Base-by-base conservation (phyloP, 2,888 invertebrate species). In the Tillus elongatus region DNA sequence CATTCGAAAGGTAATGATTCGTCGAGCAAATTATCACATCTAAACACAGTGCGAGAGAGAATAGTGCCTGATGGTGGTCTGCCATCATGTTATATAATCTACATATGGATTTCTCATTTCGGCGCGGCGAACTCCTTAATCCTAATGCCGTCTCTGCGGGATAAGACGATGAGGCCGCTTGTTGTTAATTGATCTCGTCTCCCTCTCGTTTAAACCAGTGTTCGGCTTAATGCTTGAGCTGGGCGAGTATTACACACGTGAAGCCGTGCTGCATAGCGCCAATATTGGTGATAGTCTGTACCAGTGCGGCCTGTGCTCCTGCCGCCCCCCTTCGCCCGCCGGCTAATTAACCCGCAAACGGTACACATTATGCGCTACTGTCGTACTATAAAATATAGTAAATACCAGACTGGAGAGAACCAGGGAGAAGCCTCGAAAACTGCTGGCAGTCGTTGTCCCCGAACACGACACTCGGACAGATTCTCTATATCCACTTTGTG, bases 201-300 rank as follows among this genome's bases (percentile, higher is more conserved):
- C 48, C 51, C 46, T 40, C 42, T 45, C 43, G 50, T 51, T 54
- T 52, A 49, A 51, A 54, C 49, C 54, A 47, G 47, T 50, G 52
- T 19, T 19, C 24, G 24, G 24, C 24, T n/a, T 6, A 19, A 19
- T 19, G 6, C 24, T 19, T n/a, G 6, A 19, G 24, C 24, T 44
- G 41, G 43, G 41, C 43, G 44, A 52, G 48, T 44, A 50, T 50
- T 47, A 50, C 51, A 54, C 56, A 55, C 55, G 58, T 56, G 52
- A 54, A 54, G 50, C 46, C 53, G 55, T 55, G 54, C 56, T 61
- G 58, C 59, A 59, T 56, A 61, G 58, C 60, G 57, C 60, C 24
- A 62, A 63, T 63, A 64, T 60, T 53, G 62, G 64, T 64, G 63
- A 60, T 63, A 64, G 56, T 54, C 61, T 42, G 64, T 64, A 51